Base-by-base conservation (phyloP, 2,888 invertebrate genomes). In the Cheilosia soror region DNA sequence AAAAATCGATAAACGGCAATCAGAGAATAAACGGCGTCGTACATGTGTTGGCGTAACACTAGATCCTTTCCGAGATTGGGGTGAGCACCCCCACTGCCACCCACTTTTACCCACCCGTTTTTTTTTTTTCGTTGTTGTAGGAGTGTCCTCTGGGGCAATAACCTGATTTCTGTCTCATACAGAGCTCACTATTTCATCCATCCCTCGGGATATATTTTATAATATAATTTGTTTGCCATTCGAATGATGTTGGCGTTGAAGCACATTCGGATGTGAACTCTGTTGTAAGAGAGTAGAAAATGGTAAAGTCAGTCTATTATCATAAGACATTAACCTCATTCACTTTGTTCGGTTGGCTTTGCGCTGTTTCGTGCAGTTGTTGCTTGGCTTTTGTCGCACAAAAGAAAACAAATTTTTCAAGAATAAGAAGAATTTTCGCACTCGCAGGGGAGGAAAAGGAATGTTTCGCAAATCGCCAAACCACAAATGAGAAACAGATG, bases 301-400 rank as follows among this genome's bases (percentile, higher is more conserved):
- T 75, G 49, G 33, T 69, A 40, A 71, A 72, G 66, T 57, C 53
- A 49, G 78, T 78, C 83, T 73, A 83, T 78, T 83, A 78, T 83
- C 83, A 78, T 73, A 73, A 83, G 78, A 78, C 83, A 78, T 83
- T 83, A 83, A 83, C 83, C 83, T 78, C 73, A 72, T 73, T 78
- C 68, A 71, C 51, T 82, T 60, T 60, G 68, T 69, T 77, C 42
- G 40, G 37, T 51, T 68, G 60, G 58, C 60, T 68, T 68, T 60
- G 60, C 31, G 44, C 51, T 76, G 62, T 47, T 77, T 69, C 65
- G 69, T 51, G 25, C 76, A 77, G 82, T 82, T 71, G 71, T 77
- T 77, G 76, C 57, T 72, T 51, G 49, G 11, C 13, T 51, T 29
- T 57, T 57, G 31, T 69, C 47, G 5, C 57, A 33, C 42, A 55